Evolutionary conservation across 2,888 invertebrate genomes (phyloP).

Genomic region (Harpalus rufipes): DNA sequence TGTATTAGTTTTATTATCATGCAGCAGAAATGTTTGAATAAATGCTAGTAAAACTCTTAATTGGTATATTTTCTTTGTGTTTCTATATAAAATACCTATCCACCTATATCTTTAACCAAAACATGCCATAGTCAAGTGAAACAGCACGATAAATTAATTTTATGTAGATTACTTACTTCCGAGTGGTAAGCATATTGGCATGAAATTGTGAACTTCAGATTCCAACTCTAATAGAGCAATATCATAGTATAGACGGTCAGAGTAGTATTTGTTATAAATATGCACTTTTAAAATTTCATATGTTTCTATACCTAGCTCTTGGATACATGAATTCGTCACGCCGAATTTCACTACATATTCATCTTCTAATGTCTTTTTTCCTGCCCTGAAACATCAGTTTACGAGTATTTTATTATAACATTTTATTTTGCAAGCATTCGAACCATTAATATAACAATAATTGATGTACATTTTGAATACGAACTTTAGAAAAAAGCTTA

Average conservation of each 20-base stretch:
- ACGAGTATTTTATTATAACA: background rate
- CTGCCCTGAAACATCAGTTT: slow-evolving; percentile 42
- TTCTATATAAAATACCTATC: no score
- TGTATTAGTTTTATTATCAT: no score
- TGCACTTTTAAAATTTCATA: slow-evolving; percentile 73
- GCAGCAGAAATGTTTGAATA: no score
- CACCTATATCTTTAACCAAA: no score
- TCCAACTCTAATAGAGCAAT: slow-evolving; percentile 74
- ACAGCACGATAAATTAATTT: no score
- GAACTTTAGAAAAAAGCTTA: no score
- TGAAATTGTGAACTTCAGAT: slow-evolving; percentile 71
- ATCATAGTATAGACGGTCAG: slow-evolving; percentile 74
- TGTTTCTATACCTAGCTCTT: slow-evolving; percentile 71
- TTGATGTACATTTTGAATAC: no score
- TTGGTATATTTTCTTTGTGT: no score
- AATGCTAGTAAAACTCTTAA: no score
- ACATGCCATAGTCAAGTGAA: no score
- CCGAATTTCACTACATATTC: slow-evolving; percentile 74
- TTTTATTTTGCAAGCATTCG: no score
- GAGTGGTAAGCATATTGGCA: slow-evolving; percentile 74
- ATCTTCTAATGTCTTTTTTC: slow-evolving; percentile 71
- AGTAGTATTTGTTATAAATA: slow-evolving; percentile 74
- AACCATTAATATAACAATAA: no score
- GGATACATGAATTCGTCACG: slow-evolving; percentile 74
- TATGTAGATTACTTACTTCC: slow-evolving; percentile 70